Evolutionary conservation across 2,797 vertebrate genomes (phyloP).

Genomic region (Xyrichtys novacula): DNA sequence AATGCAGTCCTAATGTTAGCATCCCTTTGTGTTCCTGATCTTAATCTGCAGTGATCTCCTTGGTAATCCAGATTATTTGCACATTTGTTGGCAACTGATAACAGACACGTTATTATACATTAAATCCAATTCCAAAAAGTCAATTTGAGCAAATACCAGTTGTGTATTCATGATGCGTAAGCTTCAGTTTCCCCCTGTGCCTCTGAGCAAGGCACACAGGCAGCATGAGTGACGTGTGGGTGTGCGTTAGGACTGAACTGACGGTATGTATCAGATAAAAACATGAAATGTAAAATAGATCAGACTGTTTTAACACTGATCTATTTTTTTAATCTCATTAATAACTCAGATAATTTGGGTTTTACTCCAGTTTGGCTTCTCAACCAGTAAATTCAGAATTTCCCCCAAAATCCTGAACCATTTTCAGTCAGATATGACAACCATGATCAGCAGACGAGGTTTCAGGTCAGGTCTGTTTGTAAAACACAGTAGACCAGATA

Average conservation of each 20-base stretch:
- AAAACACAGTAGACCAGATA: neutral
- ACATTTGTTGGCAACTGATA: neutral
- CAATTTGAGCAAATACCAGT: too few relatives aligned
- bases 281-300: too few relatives aligned
- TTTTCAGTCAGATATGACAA: neutral
- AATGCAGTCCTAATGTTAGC: too few relatives aligned
- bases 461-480: neutral
- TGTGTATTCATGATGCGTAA: too few relatives aligned
- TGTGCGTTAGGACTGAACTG: conserved; percentile 1
- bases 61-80: conserved; percentile 7
- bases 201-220: neutral
- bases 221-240: neutral
- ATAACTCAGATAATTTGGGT: neutral
- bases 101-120: too few relatives aligned
- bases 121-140: too few relatives aligned
- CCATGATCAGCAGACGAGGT: neutral
- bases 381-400: neutral
- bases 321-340: neutral
- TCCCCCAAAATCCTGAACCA: neutral
- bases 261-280: neutral
- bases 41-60: conserved; percentile 17
- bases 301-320: too few relatives aligned
- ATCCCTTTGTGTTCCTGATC: too few relatives aligned
- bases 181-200: neutral
- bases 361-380: neutral